Conservation (phyloP, 1,140 invertebrate species). For the Goniozus legneri region DNA sequence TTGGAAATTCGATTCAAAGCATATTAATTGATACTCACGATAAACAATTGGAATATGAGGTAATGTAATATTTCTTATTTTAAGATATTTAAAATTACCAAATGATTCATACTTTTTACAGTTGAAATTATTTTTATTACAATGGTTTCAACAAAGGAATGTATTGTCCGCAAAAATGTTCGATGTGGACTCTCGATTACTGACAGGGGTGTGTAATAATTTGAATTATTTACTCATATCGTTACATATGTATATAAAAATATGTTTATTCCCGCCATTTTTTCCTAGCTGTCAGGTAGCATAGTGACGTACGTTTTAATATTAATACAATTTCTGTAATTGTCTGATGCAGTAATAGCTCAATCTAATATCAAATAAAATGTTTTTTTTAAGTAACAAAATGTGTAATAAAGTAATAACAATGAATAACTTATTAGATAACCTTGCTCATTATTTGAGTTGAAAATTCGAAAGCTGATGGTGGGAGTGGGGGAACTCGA, state of each 20-base stretch:
- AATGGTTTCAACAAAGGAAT: slow-evolving; percentile 35
- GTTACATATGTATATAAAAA: not conserved
- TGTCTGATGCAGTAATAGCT: no score
- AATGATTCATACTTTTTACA: slow-evolving; percentile 10
- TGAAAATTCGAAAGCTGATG: no score
- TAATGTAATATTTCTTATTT: slow-evolving; percentile 16
- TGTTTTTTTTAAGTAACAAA: no score
- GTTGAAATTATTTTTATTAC: slow-evolving; percentile 37
- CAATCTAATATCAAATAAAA: no score
- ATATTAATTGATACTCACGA: slow-evolving; percentile 30
- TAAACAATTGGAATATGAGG: slow-evolving; percentile 39
- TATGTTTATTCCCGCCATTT: not conserved
- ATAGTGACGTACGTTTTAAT: slow-evolving; percentile 35
- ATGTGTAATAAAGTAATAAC: no score
- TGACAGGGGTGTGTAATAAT: slow-evolving; percentile 25
- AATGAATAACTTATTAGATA: no score
- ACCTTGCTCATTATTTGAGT: no score
- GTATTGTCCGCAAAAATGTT: slow-evolving; percentile 31
- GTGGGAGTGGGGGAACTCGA: no score
- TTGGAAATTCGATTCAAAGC: slow-evolving; percentile 35
- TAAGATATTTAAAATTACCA: not conserved
- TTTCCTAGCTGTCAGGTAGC: slow-evolving; percentile 29
- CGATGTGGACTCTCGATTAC: slow-evolving; percentile 24
- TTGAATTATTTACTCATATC: not conserved
- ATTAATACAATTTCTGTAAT: slow-evolving; percentile 35